These are phyloP conservation scores for Oreonectes daqikongensis DNA, from an alignment of 2,797 vertebrate species.

Conservation along the genomic window DNA sequence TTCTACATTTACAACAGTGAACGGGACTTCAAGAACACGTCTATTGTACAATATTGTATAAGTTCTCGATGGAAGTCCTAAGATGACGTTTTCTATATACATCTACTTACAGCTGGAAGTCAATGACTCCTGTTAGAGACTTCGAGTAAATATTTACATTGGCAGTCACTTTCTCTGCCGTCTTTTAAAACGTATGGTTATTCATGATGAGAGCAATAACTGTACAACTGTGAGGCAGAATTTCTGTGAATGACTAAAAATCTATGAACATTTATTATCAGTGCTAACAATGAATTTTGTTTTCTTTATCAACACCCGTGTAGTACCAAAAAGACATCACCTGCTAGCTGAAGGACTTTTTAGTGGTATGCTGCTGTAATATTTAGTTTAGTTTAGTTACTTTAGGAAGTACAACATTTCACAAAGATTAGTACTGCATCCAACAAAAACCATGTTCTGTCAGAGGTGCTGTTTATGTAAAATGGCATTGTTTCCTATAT, in stretches of 20 bases:
- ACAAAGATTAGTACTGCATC: conserved; percentile 7
- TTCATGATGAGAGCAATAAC: conserved; percentile 59
- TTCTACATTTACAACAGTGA: conserved; percentile 55
- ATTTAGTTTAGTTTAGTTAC: neutral
- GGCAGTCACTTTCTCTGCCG: conserved; percentile 39
- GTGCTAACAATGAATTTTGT: conserved; percentile 21
- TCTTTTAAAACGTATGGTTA: conserved; percentile 52
- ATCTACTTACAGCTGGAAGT: conserved; percentile 74
- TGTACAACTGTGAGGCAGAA: conserved; percentile 65
- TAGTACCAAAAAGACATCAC: neutral
- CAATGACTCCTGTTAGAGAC: conserved; percentile 31
- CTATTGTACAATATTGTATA: conserved; percentile 49
- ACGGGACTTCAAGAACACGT: conserved; percentile 48
- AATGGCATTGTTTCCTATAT: conserved; percentile 50
- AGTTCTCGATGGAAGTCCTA: conserved; percentile 32
- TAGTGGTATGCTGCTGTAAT: neutral
- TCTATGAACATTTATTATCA: conserved; percentile 52
- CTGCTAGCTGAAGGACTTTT: neutral
- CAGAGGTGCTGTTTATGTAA: conserved; percentile 21
- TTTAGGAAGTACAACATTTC: conserved; percentile 15
- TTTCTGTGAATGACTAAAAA: conserved; percentile 46
- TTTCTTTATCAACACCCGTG: neutral
- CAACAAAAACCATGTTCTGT: conserved; percentile 6
- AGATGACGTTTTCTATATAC: conserved; percentile 64
- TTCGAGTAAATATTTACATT: conserved; percentile 54